Conservation (phyloP, 2,888 invertebrate genomes). For the Dicroscelio sp. region DNA sequence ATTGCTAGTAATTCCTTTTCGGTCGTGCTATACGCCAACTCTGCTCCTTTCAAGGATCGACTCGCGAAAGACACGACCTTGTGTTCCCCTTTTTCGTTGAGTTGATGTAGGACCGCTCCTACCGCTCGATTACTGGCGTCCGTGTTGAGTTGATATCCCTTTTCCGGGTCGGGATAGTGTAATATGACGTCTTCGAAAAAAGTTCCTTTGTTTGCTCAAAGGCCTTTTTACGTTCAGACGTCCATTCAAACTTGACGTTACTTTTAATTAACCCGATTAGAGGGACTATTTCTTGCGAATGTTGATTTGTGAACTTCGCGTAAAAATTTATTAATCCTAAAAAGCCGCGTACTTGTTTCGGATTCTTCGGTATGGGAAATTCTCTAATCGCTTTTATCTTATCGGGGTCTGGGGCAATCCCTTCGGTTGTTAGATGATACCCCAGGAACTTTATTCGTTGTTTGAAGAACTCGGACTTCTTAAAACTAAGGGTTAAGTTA, state of each 20-base stretch:
- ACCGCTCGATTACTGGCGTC: conserved; percentile 67
- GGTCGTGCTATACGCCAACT: conserved; percentile 50
- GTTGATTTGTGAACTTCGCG: conserved; percentile 66
- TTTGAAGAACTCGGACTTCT: too few relatives aligned
- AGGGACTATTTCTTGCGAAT: conserved; percentile 51
- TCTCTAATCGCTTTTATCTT: too few relatives aligned
- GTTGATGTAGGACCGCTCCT: conserved; percentile 53
- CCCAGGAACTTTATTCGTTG: conserved; percentile 35
- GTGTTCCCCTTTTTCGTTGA: conserved; percentile 12
- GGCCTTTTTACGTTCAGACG: neutral
- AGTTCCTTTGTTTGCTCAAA: neutral
- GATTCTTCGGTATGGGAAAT: conserved; percentile 74
- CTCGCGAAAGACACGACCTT: conserved; percentile 83
- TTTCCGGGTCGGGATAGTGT: conserved; percentile 28
- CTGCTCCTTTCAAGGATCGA: conserved; percentile 63
- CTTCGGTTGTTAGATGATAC: neutral
- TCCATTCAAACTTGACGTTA: conserved; percentile 10
- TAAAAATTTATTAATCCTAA: conserved; percentile 81
- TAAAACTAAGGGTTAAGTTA: too few relatives aligned
- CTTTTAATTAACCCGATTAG: conserved; percentile 6
- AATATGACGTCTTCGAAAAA: neutral
- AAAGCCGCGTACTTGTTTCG: conserved; percentile 79
- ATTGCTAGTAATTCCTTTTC: conserved; percentile 68
- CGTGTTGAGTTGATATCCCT: too few relatives aligned
- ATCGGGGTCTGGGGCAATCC: conserved; percentile 23